A percentile compares a stretch with the other conserved stretches of the same genome.
phyloP scores from a whole-genome alignment of 2,797 vertebrate species.

The Basileuterus tristriatus region DNA sequence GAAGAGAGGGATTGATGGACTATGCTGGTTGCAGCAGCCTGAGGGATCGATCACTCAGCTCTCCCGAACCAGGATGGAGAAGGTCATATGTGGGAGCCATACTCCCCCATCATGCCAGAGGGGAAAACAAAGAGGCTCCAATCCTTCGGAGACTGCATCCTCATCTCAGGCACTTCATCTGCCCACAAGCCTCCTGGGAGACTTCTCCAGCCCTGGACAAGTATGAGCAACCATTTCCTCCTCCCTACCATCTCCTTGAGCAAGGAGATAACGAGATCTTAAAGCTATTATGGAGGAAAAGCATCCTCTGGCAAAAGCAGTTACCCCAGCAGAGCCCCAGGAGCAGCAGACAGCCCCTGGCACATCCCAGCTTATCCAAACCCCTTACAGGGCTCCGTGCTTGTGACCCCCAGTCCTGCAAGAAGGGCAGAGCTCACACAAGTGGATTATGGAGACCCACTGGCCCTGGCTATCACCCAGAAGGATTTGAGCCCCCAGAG shows the following conservation, averaged over 20 bases:
- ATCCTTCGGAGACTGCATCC: not conserved
- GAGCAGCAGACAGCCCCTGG: not conserved
- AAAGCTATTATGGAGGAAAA: not conserved
- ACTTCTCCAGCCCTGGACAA: not conserved
- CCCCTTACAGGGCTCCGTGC: not conserved
- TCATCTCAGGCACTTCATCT: not conserved
- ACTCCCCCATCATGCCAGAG: accelerated
- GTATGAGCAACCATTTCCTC: constrained; percentile 37
- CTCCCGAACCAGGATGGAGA: accelerated
- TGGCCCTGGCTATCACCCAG: not conserved
- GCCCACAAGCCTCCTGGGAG: not conserved
- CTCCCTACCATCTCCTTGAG: not conserved
- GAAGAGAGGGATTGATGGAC: not conserved
- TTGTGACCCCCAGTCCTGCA: not conserved
- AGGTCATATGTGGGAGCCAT: accelerated
- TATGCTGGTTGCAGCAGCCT: not conserved
- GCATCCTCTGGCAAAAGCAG: not conserved
- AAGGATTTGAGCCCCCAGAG: not conserved
- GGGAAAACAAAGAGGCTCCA: not conserved
- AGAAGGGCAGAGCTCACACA: not conserved
- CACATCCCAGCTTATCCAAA: not conserved
- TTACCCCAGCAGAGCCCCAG: not conserved
- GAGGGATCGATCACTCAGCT: accelerated
- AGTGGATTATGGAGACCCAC: not conserved
- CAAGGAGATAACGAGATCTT: constrained; percentile 6